Evolutionary conservation across 2,888 invertebrate species (phyloP), one percentile per base, ranked within the genome.

Genomic region (Phasia obesa): DNA sequence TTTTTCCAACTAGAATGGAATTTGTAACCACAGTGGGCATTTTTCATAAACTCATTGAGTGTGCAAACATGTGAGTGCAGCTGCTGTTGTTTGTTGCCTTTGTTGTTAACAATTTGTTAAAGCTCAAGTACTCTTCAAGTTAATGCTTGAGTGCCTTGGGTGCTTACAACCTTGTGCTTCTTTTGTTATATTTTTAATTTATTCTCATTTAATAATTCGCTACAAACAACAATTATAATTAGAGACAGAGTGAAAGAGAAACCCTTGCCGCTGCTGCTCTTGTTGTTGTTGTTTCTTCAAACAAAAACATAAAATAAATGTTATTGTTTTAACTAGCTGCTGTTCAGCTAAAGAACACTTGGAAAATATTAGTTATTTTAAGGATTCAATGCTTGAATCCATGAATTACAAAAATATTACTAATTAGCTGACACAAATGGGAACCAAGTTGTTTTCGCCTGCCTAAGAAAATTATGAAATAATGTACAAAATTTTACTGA

Each of bases 121-220:
- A 77, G 55, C 70, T 75, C 49, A 83, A 83, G 83, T 60, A 65
- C 78, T 83, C 83, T 75, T 83, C 53, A 79, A 83, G 75, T 83
- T 83, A 83, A 83, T 70, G 83, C 78, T 55, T 60, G 78, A 79
- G 82, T 82, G 74, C 82, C 82, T 82, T 53, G 57, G 82, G 78
- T 75, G 75, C 83, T 83, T 83, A 67, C 71, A 83, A 83, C 83
- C 83, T 83, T 83, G 83, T 83, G 67, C 79, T 75, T 70, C 71
- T 82, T 82, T 69, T 76, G 55, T 77, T 73, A 57, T 65, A 23
- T 51, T 79, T 71, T 79, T 59, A 69, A 77, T 69, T 77, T 77
- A 69, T 77, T 77, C 69, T 69, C 76, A 77, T 78, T 71, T 71
- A 57, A 78, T 51, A 78, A 79, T 73, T 73, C 44, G 51, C 59